Base-by-base conservation (phyloP, 1,140 invertebrate genomes). In the Drosophila tropicalis region DNA sequence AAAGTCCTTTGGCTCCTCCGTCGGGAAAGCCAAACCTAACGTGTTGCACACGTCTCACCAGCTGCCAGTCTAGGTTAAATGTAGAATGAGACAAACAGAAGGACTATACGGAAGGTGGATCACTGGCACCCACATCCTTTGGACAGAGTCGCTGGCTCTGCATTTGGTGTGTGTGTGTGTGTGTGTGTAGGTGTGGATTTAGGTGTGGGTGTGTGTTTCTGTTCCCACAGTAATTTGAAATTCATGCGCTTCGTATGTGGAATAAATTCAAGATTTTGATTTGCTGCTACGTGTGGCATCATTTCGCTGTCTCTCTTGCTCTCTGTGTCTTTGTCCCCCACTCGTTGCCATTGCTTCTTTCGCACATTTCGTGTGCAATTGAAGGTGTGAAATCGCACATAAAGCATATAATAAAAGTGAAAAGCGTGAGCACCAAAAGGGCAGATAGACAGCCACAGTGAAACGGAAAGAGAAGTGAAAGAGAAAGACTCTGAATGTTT, bases 191-290 rank as follows among this genome's bases (percentile, higher is more conserved):
- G 55, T 58, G 41, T 64, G 44, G 13, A 5, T 65, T 44, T 62
- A 55, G 64, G 56, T 61, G 39, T 40, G 51, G 62, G 58, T 62
- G 51, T 62, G 51, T 69, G 44, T 76, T 40, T 51, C 29, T 71
- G 70, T 90, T 90, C 83, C 66, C 87, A 90, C 89, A 90, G 87
- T 90, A 90, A 90, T 90, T 90, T 90, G 87, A 90, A 90, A 90
- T 90, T 90, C 87, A 90, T 90, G 89, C 89, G 87, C 80, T 90
- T 90, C 81, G 87, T 89, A 90, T 90, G 87, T 89, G 87, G 87
- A 90, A 90, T 90, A 90, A 90, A 90, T 90, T 90, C 79, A 79
- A 89, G 84, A 89, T 90, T 89, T 89, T 83, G 77, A 81, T 90
- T 90, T 89, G 84, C 80, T 84, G 77, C 84, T 87, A 87, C 84